Evolutionary conservation across 2,797 vertebrate species (phyloP).

Genomic region (Otolemur crassicaudatus): DNA sequence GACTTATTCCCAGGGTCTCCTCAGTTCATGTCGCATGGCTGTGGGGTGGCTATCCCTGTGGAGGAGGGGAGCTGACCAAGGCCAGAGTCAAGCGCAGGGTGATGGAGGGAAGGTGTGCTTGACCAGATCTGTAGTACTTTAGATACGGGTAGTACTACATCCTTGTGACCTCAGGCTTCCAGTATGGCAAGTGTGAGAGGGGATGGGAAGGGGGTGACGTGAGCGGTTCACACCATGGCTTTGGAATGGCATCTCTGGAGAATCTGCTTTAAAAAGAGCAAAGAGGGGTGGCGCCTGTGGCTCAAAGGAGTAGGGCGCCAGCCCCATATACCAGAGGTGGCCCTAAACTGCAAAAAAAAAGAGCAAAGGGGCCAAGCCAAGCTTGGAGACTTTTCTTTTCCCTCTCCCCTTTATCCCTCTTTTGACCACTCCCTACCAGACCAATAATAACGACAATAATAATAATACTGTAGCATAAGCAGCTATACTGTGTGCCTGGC

Average conservation of each 20-base stretch:
- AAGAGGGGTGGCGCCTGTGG: background rate
- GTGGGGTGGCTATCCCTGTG: no score
- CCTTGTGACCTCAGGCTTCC: background rate
- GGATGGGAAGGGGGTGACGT: background rate
- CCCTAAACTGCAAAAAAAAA: background rate
- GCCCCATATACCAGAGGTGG: no score
- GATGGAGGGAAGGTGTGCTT: background rate
- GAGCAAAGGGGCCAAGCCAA: background rate
- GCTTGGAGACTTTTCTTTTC: background rate
- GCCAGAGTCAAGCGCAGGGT: background rate
- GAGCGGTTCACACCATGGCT: background rate
- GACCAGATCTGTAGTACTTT: background rate
- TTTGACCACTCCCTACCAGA: background rate
- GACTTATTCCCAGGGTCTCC: background rate
- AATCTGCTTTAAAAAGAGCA: background rate
- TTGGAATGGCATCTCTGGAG: background rate
- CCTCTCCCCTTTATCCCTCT: background rate
- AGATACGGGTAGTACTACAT: background rate
- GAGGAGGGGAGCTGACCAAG: background rate
- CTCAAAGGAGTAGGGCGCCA: no score
- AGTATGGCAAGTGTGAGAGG: rapidly evolving
- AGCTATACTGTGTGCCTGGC: background rate
- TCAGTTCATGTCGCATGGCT: background rate
- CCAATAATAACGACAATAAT: background rate
- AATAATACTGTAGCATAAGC: background rate